Conservation (phyloP, 92 coral and sea anemone species). For the Palythoa heliodiscus region DNA sequence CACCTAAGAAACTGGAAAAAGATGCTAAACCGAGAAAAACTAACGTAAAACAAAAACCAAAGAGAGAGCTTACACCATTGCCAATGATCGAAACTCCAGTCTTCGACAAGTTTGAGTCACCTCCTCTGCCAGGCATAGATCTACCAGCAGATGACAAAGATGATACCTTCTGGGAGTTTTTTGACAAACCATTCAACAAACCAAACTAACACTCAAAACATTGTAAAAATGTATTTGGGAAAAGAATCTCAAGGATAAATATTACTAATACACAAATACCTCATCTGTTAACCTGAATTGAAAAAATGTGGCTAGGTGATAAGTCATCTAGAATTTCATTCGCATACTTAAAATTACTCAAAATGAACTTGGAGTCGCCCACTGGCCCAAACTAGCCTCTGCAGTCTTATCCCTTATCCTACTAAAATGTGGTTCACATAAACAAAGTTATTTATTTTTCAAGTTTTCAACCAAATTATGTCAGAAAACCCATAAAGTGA, state of each 20-base stretch:
- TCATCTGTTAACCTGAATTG: too few species aligned
- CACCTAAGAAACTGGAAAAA: conserved; percentile 45
- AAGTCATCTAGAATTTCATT: too few species aligned
- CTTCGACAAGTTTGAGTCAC: conserved; percentile 31
- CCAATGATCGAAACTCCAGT: conserved; percentile 41
- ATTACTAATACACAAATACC: too few species aligned
- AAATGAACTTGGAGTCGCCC: too few species aligned
- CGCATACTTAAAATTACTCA: too few species aligned
- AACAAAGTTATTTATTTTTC: too few species aligned
- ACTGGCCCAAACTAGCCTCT: too few species aligned
- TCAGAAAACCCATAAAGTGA: too few species aligned
- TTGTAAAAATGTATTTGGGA: neutral
- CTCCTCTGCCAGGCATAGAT: conserved; percentile 27
- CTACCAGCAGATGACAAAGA: conserved; percentile 56
- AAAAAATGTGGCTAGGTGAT: too few species aligned
- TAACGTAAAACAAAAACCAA: conserved; percentile 58
- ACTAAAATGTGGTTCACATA: too few species aligned
- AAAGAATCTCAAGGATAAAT: neutral
- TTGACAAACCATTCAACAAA: conserved; percentile 86
- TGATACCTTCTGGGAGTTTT: conserved; percentile 95
- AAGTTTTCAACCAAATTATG: too few species aligned
- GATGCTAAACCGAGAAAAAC: conserved; percentile 36
- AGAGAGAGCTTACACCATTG: conserved; percentile 62
- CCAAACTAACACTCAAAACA: conserved; percentile 32
- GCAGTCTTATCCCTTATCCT: too few species aligned